Evolutionary conservation across 2,113 vertebrate genomes (phyloP).

Genomic region (Rhadina sibilatrix): DNA sequence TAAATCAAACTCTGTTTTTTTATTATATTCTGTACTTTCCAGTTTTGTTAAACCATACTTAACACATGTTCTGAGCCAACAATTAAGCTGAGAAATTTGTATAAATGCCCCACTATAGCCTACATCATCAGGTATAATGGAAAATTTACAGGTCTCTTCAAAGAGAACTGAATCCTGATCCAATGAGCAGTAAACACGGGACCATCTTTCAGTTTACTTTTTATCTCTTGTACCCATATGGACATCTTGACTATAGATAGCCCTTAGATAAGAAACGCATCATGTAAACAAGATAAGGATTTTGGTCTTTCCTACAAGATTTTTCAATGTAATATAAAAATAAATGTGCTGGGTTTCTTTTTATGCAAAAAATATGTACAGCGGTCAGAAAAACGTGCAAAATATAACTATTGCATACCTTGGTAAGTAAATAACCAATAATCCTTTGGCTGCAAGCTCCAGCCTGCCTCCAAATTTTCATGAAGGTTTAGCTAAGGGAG

Average conservation of each 20-base stretch:
- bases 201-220: not conserved
- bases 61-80: not conserved
- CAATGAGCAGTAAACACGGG: not conserved
- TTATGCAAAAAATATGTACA: not conserved
- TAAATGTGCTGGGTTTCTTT: not conserved
- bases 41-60: not conserved
- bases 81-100: not conserved
- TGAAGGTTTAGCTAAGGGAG: not conserved
- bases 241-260: not conserved
- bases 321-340: not conserved
- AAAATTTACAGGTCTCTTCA: not conserved
- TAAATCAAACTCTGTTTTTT: not conserved
- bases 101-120: not conserved
- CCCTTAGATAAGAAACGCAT: not conserved
- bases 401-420: not conserved
- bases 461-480: not conserved
- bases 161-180: not conserved
- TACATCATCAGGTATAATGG: not conserved
- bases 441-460: not conserved
- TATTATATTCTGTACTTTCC: not conserved
- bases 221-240: constrained; percentile 32
- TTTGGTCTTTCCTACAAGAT: not conserved
- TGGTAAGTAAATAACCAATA: not conserved
- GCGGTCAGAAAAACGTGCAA: not conserved
- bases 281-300: not conserved